phyloP scores from a whole-genome alignment of 2,113 vertebrate species.

The Scytalopus superciliaris region DNA sequence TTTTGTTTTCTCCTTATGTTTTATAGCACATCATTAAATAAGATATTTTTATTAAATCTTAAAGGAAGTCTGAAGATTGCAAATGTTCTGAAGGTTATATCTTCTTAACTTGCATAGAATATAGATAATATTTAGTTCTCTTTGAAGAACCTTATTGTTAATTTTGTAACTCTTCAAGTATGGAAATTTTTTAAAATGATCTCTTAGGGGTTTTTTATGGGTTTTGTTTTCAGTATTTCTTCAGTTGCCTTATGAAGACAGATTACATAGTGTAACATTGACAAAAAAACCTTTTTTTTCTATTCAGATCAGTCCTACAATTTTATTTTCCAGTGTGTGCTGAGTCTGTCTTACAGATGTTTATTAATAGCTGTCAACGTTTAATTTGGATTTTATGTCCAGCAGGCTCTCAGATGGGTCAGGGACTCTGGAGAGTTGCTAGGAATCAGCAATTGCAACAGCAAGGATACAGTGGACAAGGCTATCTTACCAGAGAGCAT shows the following conservation, averaged over 20 bases:
- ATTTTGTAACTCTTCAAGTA: not conserved
- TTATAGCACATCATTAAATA: not conserved
- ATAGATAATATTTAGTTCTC: not conserved
- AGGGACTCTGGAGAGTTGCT: slow-evolving; percentile 95
- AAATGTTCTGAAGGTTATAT: not conserved
- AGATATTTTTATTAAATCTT: not conserved
- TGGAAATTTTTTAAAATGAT: not conserved
- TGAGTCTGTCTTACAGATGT: not conserved
- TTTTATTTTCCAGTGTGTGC: not conserved
- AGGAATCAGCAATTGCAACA: slow-evolving; percentile 94
- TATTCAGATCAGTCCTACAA: not conserved
- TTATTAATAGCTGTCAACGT: not conserved
- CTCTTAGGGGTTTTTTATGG: rapidly evolving
- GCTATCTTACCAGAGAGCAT: slow-evolving; percentile 77
- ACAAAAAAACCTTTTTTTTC: not conserved
- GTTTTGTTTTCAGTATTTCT: not conserved
- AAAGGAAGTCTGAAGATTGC: not conserved
- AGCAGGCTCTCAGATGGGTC: slow-evolving; percentile 92
- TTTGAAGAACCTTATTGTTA: not conserved
- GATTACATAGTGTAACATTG: not conserved
- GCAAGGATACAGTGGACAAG: slow-evolving; percentile 83
- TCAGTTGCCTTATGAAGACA: not conserved
- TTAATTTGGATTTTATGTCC: slow-evolving; percentile 42
- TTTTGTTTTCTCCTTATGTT: not conserved
- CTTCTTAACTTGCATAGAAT: not conserved